phyloP scores from a whole-genome alignment of 2,888 invertebrate species.

The Ectemnius lituratus region DNA sequence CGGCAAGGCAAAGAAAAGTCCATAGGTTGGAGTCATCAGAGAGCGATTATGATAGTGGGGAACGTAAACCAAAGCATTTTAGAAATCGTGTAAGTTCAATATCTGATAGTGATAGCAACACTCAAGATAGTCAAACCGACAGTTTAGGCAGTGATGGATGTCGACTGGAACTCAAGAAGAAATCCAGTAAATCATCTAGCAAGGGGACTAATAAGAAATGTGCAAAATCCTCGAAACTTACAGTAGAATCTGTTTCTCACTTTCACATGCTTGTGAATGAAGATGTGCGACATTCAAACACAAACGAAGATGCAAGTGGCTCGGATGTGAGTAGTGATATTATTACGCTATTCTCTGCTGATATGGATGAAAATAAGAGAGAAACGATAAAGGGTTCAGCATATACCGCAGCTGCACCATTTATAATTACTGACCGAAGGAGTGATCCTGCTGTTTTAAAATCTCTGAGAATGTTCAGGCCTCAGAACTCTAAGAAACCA shows the following conservation, averaged over 20 bases:
- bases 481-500: slow-evolving; percentile 71
- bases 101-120: slow-evolving; percentile 78
- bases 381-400: slow-evolving; percentile 75
- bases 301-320: slow-evolving; percentile 65
- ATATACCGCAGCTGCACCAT: slow-evolving; percentile 71
- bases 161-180: slow-evolving; percentile 65
- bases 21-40: slow-evolving; percentile 74
- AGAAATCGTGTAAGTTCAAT: slow-evolving; percentile 66
- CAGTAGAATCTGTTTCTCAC: slow-evolving; percentile 74
- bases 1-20: slow-evolving; percentile 67
- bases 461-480: slow-evolving; percentile 79
- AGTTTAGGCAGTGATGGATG: slow-evolving; percentile 78
- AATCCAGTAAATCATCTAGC: slow-evolving; percentile 47
- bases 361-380: slow-evolving; percentile 74
- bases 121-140: slow-evolving; percentile 78
- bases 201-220: slow-evolving; percentile 63
- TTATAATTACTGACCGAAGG: slow-evolving; percentile 74
- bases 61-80: slow-evolving; percentile 69
- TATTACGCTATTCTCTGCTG: slow-evolving; percentile 74
- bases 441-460: slow-evolving; percentile 80
- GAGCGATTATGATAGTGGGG: slow-evolving; percentile 74
- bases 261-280: slow-evolving; percentile 74
- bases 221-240: slow-evolving; percentile 77
- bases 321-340: slow-evolving; percentile 74
- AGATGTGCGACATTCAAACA: slow-evolving; percentile 63